Base-by-base conservation (phyloP, 2,797 vertebrate genomes). In the Danio kyathit region DNA sequence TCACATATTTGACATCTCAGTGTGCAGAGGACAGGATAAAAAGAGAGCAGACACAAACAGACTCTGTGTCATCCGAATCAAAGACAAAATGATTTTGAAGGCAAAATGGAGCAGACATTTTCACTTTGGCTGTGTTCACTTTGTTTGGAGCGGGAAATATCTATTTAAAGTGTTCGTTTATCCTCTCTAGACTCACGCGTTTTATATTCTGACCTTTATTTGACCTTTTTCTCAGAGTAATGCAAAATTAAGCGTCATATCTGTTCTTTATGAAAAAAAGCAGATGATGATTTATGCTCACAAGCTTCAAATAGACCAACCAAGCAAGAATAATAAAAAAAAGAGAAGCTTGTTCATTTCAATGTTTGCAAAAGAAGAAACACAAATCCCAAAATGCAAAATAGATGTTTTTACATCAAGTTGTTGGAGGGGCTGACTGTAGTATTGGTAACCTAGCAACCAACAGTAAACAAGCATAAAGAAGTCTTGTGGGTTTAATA, bases 21-120 rank as follows among this genome's bases (percentile, higher is more conserved):
- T 51, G 51, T 49, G 60, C 59, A 61, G 41, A 54, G 63, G 46
- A 51, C 64, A 46, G 61, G 54, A 19, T 63, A 54, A 49, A 60
- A 48, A 83, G 44, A 40, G 48, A 59, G 46, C 6, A 17, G 73
- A 63, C 29, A 51, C 38, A 60, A 74, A 77, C 79, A 75, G 79
- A 77, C 49, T 70, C 29, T 70, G 2, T 29, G 67, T 54, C 49
- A 70, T 54, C 16, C 17, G 67, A 17, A 54, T 71, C 49, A 71
- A 54, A 71, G 67, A 54, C 16, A 54, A 70, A 12, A 17, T 41
- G 6, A 16, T 41, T 70, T 70, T 70, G 29, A 70, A 70, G 67
- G 17, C 67, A 71, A 54, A 41, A 71, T 71, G 29, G 29, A 71
- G 49, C 6, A 54, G 67, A 54, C 6, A 71, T 29, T 70, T 71